Percentiles rank a stretch among this genome's conserved stretches.
Conservation (phyloP, 2,888 invertebrate species). For the Lycia hirtaria region DNA sequence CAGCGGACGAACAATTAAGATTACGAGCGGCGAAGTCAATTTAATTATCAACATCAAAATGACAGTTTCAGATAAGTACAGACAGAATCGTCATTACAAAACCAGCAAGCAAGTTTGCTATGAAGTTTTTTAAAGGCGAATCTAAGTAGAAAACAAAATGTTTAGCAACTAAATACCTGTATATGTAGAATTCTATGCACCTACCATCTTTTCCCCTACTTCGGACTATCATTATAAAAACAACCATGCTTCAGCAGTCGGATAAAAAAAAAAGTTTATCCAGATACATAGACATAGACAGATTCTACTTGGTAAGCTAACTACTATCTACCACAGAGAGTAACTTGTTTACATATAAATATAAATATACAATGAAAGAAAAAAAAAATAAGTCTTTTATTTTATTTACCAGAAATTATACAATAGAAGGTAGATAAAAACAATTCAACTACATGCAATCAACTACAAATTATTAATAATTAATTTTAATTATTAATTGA, state of each 20-base stretch:
- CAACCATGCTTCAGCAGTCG: too few relatives aligned
- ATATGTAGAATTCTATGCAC: neutral
- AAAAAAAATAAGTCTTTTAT: too few relatives aligned
- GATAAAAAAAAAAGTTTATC: too few relatives aligned
- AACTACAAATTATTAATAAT: too few relatives aligned
- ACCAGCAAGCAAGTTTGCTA: neutral
- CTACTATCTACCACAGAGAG: too few relatives aligned
- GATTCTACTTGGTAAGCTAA: too few relatives aligned
- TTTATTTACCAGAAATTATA: neutral
- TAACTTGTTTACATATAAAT: too few relatives aligned
- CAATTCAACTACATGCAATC: neutral
- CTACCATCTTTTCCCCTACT: too few relatives aligned
- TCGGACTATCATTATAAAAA: too few relatives aligned
- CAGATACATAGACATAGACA: too few relatives aligned
- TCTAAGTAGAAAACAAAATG: neutral
- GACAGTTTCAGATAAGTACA: neutral
- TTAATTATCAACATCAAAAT: conserved; percentile 1
- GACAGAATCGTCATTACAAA: neutral
- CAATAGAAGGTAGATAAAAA: neutral
- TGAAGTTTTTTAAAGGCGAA: neutral
- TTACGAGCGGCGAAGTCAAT: conserved; percentile 10
- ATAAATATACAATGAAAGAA: too few relatives aligned
- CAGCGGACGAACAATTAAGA: conserved; percentile 34
- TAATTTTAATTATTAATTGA: neutral
- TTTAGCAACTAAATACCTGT: neutral